These are phyloP conservation scores for Pegea sp. DNA, from an alignment of 23 tunicate genomes.

Conservation along the genomic window DNA sequence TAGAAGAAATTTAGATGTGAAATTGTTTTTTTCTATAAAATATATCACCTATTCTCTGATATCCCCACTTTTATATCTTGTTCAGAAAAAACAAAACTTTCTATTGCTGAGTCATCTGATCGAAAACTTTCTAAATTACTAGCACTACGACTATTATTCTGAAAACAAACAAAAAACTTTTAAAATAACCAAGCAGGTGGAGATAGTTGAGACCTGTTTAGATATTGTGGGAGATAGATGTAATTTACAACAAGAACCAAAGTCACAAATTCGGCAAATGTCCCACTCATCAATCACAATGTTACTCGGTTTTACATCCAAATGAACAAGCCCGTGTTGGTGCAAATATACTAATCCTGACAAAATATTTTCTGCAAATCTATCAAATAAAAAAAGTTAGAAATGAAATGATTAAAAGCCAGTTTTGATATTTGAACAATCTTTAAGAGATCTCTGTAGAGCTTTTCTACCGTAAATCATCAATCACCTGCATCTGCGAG, in stretches of 20 bases:
- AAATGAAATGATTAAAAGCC: background rate
- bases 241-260: constrained; percentile 38
- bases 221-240: background rate
- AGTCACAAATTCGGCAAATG: constrained; percentile 65
- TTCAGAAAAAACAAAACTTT: no score
- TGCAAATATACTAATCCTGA: constrained; percentile 39
- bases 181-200: background rate
- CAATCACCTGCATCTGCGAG: constrained; percentile 18
- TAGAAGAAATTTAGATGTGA: no score
- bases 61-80: no score
- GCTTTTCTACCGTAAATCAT: no score
- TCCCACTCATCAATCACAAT: constrained; percentile 30
- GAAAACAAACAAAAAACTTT: background rate
- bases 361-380: constrained; percentile 28
- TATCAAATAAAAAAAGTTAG: background rate
- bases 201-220: background rate
- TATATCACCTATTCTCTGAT: no score
- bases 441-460: no score
- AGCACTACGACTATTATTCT: background rate
- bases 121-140: no score
- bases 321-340: constrained; percentile 23
- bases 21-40: no score
- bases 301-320: constrained; percentile 80
- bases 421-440: no score
- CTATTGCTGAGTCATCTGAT: background rate